Conservation (phyloP, 2,113 vertebrate genomes). For the Morone saxatilis region DNA sequence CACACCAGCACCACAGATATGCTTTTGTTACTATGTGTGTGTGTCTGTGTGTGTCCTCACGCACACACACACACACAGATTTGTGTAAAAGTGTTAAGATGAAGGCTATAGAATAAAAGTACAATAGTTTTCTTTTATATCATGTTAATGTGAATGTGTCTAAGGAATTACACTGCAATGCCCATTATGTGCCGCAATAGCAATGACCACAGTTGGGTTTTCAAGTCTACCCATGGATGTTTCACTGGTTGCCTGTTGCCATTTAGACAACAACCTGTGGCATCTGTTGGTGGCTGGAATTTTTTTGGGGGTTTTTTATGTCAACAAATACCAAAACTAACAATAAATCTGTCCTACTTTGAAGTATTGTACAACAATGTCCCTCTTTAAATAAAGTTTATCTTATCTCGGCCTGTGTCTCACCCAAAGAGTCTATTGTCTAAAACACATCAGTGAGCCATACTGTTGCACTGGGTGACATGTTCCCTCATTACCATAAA, state of each 20-base stretch:
- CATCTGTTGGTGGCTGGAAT: neutral
- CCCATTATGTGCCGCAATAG: neutral
- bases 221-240: neutral
- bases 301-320: neutral
- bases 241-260: neutral
- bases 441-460: neutral
- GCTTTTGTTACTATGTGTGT: neutral
- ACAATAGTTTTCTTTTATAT: neutral
- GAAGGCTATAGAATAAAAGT: neutral
- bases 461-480: neutral
- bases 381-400: too few relatives aligned
- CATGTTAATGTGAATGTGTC: neutral
- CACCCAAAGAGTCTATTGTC: neutral
- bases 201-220: neutral
- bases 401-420: too few relatives aligned
- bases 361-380: neutral
- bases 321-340: neutral
- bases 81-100: neutral
- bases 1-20: slow-evolving; percentile 19
- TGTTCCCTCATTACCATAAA: neutral
- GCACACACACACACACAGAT: too few relatives aligned
- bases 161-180: neutral
- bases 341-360: neutral
- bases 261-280: neutral
- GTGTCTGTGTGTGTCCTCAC: neutral